Percentiles rank a stretch among this genome's conserved stretches.
Evolutionary conservation across 2,888 invertebrate species (phyloP).

Genomic region (Anagyrus pseudococci): DNA sequence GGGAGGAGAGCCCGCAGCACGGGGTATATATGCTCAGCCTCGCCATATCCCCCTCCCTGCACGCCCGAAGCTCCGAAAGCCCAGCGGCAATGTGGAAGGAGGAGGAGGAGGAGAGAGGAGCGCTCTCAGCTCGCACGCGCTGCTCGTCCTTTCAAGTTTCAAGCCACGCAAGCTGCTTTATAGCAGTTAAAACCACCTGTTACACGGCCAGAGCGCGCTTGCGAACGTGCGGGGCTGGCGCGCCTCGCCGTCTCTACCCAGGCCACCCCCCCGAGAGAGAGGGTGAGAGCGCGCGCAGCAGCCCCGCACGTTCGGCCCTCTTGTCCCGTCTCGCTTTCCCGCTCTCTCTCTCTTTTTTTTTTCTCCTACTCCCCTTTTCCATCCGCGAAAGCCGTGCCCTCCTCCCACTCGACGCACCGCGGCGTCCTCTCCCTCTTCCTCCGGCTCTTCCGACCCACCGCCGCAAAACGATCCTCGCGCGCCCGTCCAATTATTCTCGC

Average conservation of each 20-base stretch:
- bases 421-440: neutral
- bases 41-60: no score
- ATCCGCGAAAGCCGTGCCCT: neutral
- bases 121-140: neutral
- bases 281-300: no score
- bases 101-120: neutral
- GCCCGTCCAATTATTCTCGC: constrained; percentile 6
- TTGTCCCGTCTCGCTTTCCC: constrained; percentile 1
- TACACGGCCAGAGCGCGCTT: constrained; percentile 47
- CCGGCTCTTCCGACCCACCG: no score
- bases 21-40: no score
- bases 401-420: no score
- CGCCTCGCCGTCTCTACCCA: neutral
- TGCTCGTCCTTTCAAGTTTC: constrained; percentile 41
- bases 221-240: neutral
- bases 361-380: neutral
- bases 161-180: constrained; percentile 48
- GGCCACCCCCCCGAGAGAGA: no score
- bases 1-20: no score
- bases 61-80: no score
- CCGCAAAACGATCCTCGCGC: no score
- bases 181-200: constrained; percentile 58
- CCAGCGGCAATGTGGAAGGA: no score
- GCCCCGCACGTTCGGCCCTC: no score
- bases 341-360: constrained; percentile 2